Evolutionary conservation across 2,797 vertebrate genomes (phyloP).

Genomic region (Remorina albescens): DNA sequence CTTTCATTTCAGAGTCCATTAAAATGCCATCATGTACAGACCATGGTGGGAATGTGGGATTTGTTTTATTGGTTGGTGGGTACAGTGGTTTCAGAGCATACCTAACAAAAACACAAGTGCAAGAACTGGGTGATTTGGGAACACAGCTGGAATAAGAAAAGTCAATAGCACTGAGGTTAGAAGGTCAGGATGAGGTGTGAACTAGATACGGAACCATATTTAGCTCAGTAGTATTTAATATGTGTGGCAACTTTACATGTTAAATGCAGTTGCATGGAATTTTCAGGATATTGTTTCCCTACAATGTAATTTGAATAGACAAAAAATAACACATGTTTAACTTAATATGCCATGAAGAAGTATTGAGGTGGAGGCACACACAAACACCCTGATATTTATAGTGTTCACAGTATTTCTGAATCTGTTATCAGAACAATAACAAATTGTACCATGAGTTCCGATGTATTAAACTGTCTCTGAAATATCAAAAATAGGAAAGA

Average conservation of each 20-base stretch:
- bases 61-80: constrained; percentile 50
- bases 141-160: background rate
- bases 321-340: too few relatives aligned
- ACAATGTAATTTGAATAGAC: background rate
- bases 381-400: too few relatives aligned
- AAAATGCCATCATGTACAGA: constrained; percentile 58
- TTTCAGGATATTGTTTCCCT: too few relatives aligned
- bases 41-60: constrained; percentile 42
- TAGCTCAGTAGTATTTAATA: background rate
- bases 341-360: background rate
- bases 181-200: background rate
- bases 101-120: constrained; percentile 28
- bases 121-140: constrained; percentile 21
- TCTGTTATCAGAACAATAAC: constrained; percentile 33
- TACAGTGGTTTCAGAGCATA: constrained; percentile 36
- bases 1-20: constrained; percentile 65
- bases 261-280: background rate
- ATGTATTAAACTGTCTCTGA: constrained; percentile 79
- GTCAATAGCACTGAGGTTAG: constrained; percentile 9
- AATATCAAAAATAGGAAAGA: constrained; percentile 62
- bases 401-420: too few relatives aligned
- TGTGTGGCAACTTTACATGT: background rate
- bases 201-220: background rate
- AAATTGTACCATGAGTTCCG: constrained; percentile 63
- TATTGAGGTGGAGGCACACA: background rate